phyloP scores from a whole-genome alignment of 2,888 invertebrate species.

The Drosophila kambysellisi region DNA sequence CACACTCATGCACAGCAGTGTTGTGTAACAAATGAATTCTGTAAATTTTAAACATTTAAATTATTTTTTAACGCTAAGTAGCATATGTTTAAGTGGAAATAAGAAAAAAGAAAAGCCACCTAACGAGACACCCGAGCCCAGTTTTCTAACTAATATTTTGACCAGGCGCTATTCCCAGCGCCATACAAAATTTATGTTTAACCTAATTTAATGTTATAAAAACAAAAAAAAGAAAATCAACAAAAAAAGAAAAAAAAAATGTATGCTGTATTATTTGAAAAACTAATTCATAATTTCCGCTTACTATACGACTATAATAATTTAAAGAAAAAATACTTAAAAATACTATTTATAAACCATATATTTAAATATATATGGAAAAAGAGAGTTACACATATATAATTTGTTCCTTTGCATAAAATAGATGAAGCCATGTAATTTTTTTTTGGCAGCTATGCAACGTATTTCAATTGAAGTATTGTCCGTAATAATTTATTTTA shows the following conservation, averaged over 20 bases:
- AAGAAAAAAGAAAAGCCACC: constrained; percentile 17
- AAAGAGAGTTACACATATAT: constrained; percentile 38
- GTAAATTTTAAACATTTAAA: constrained; percentile 52
- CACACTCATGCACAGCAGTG: constrained; percentile 32
- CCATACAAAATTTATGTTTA: constrained; percentile 52
- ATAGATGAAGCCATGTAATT: constrained; percentile 3
- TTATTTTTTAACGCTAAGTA: constrained; percentile 61
- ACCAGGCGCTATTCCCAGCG: constrained; percentile 16
- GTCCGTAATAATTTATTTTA: constrained; percentile 53
- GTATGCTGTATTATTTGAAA: constrained; percentile 34
- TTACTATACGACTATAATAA: constrained; percentile 36
- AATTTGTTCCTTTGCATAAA: constrained; percentile 67
- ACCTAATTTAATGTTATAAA: constrained; percentile 55
- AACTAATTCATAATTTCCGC: constrained; percentile 38
- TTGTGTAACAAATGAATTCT: constrained; percentile 42
- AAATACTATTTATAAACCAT: constrained; percentile 34
- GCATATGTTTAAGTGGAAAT: constrained; percentile 44
- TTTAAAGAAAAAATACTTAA: constrained; percentile 17
- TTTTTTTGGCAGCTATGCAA: constrained; percentile 53
- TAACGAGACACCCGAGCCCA: constrained; percentile 70
- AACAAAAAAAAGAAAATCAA: constrained; percentile 5
- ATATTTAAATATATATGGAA: constrained; percentile 20
- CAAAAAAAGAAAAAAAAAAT: background rate
- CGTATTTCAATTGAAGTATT: constrained; percentile 55
- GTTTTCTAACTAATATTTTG: constrained; percentile 57